Base-by-base conservation (phyloP, 2,888 invertebrate genomes). In the Hofmannophila pseudospretella region DNA sequence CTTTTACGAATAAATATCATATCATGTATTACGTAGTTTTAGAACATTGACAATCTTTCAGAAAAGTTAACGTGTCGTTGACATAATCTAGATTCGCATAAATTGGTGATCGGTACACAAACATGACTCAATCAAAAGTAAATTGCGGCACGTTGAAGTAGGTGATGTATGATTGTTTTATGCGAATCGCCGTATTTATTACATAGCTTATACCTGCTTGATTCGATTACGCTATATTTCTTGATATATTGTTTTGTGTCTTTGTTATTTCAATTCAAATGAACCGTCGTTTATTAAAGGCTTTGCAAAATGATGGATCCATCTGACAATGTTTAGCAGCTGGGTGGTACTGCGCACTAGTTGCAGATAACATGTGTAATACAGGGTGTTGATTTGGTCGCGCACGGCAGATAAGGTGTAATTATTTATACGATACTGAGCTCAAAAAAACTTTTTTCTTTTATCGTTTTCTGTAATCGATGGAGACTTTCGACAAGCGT, bases 321-420 rank as follows among this genome's bases (percentile, higher is more conserved):
- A 29, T 22, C 11, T n/a, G 25, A 19, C 11, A 36, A 23, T 16
- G 28, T 13, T 33, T 33, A 3, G 5, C 8, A 14, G 4, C 34
- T 36, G 32, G 20, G 20, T 12, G 36, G 26, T 51, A 57, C 44
- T 66, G 61, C 64, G 67, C 56, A 60, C 43, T 56, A 45, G 31
- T 40, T 38, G 32, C 34, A 39, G 32, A 55, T 51, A 60, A 52
- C 51, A 54, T 51, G 42, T 30, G n/a, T 12, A 10, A 3, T n/a
- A n/a, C n/a, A n/a, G n/a, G n/a, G n/a, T n/a, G n/a, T n/a, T n/a
- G n/a, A n/a, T n/a, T n/a, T n/a, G n/a, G n/a, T n/a, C n/a, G n/a
- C n/a, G n/a, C n/a, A n/a, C n/a, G n/a, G n/a, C n/a, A n/a, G n/a
- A n/a, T n/a, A n/a, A n/a, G n/a, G n/a, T n/a, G n/a, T n/a, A n/a